A percentile compares a stretch with the other conserved stretches of the same genome.
Conservation (phyloP, 2,888 invertebrate species). For the Epirrhoe alternata region DNA sequence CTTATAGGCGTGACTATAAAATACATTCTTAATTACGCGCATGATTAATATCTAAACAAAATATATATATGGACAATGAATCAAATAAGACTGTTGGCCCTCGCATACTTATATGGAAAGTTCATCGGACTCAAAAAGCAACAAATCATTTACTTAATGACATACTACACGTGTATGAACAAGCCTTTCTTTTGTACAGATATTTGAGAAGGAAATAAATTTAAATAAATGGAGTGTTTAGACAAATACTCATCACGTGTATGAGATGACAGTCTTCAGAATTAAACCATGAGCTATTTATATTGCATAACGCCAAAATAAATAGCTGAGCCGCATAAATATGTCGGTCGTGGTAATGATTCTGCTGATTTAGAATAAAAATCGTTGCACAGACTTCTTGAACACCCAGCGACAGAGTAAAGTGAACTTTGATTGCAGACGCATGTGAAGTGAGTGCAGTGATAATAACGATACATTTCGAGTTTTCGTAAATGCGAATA, state of each 20-base stretch:
- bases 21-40: conserved; percentile 38
- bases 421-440: conserved; percentile 62
- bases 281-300: conserved; percentile 59
- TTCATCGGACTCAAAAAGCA: conserved; percentile 44
- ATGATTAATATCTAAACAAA: conserved; percentile 51
- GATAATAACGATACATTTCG: conserved; percentile 43
- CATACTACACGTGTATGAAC: not conserved
- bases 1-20: conserved; percentile 45
- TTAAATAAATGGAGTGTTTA: not conserved
- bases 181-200: not conserved
- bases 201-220: not conserved
- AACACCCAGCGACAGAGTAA: conserved; percentile 64
- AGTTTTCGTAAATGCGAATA: conserved; percentile 53
- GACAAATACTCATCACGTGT: conserved; percentile 6
- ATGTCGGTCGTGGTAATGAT: conserved; percentile 71
- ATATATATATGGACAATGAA: conserved; percentile 49
- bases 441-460: conserved; percentile 60
- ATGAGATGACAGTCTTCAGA: conserved; percentile 43
- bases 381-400: conserved; percentile 62
- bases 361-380: conserved; percentile 71
- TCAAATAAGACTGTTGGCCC: conserved; percentile 47
- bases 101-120: conserved; percentile 42
- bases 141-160: conserved; percentile 18
- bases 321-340: conserved; percentile 62
- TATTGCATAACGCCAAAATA: conserved; percentile 65